Percentiles rank a stretch among this genome's conserved stretches.
phyloP scores from a whole-genome alignment of 30 jellyfish, hydroid and myxozoan genomes.

The Clytia hemisphaerica region DNA sequence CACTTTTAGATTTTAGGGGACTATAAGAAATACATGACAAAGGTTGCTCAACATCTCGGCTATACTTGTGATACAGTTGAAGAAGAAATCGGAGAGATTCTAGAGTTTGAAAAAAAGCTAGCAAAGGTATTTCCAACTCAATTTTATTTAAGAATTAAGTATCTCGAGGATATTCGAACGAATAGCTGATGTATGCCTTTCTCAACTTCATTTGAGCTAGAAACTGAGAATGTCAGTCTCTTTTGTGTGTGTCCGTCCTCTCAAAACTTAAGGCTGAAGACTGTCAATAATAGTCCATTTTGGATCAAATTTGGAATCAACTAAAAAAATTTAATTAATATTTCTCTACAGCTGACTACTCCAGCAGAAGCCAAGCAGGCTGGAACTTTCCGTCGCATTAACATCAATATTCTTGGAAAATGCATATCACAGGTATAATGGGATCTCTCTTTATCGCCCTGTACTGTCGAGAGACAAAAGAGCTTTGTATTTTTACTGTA shows the following conservation, averaged over 20 bases:
- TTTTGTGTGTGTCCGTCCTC: no score
- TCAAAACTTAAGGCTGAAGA: no score
- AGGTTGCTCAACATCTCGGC: conserved; percentile 59
- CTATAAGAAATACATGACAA: conserved; percentile 61
- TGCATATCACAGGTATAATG: conserved; percentile 65
- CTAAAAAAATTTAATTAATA: no score
- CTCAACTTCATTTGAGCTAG: no score
- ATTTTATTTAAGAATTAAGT: no score
- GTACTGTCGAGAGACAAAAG: neutral
- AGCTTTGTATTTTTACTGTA: neutral
- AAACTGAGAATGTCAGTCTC: no score
- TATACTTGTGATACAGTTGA: conserved; percentile 54
- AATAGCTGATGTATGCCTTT: no score
- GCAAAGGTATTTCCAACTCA: no score
- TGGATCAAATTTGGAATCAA: no score
- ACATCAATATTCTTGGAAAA: conserved; percentile 26
- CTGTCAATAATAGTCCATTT: no score
- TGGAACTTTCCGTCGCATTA: conserved; percentile 83
- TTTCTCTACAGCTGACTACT: conserved; percentile 53
- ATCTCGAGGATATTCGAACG: no score
- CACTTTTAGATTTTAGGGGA: conserved; percentile 55
- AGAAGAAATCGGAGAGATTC: conserved; percentile 60
- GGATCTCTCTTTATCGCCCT: neutral
- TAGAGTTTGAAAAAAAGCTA: conserved; percentile 50
- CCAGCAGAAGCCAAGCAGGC: conserved; percentile 97